Percentiles rank a stretch among this genome's conserved stretches.
Conservation (phyloP, 37 sponge, comb jelly and placozoan genomes). For the Bolinopsis microptera region DNA sequence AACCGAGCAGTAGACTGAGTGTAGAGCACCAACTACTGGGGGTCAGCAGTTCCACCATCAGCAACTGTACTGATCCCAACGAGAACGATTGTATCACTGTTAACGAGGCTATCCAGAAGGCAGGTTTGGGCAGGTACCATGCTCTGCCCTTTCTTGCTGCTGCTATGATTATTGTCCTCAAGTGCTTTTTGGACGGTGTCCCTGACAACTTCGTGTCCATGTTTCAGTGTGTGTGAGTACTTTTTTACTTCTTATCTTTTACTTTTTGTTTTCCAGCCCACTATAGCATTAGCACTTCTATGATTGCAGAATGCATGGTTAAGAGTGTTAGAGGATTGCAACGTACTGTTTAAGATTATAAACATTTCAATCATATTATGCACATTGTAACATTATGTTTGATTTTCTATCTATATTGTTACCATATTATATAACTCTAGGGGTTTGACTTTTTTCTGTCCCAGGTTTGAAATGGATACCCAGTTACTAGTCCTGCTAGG, state of each 20-base stretch:
- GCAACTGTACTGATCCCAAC: background rate
- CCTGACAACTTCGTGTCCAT: slow-evolving; percentile 40
- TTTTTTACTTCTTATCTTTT: too few species aligned
- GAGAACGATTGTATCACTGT: background rate
- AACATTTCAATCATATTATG: too few species aligned
- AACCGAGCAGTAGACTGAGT: slow-evolving; percentile 44
- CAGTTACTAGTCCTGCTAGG: background rate
- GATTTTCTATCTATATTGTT: too few species aligned
- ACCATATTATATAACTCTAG: too few species aligned
- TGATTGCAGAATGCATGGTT: too few species aligned
- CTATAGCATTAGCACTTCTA: too few species aligned
- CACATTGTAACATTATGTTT: too few species aligned
- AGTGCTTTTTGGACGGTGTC: slow-evolving; percentile 49
- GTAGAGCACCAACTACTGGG: slow-evolving; percentile 58
- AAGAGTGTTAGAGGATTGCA: too few species aligned
- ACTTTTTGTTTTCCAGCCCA: too few species aligned
- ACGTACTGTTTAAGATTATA: too few species aligned
- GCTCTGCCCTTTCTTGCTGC: slow-evolving; percentile 33
- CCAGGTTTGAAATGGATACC: background rate
- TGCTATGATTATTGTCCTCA: slow-evolving; percentile 21
- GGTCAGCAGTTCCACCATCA: slow-evolving; percentile 28
- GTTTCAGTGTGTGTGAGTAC: slow-evolving; percentile 29
- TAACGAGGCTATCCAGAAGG: background rate
- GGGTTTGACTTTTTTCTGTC: too few species aligned
- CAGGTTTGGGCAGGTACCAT: slow-evolving; percentile 44